phyloP scores from a whole-genome alignment of 53 echinoderm and acorn worm species.

The Zoroaster sp. region DNA sequence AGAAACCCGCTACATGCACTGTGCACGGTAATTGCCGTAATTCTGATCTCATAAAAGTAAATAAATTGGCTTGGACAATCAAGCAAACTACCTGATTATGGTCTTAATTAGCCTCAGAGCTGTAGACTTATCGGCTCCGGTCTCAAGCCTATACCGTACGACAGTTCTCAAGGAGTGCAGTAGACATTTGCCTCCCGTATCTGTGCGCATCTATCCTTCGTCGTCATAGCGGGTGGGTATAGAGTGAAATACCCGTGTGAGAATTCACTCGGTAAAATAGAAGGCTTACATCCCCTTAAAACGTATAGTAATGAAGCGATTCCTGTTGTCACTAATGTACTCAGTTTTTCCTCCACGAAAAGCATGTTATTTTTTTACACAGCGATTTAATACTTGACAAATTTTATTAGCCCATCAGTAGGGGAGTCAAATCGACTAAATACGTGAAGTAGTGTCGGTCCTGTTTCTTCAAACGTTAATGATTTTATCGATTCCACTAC shows the following conservation, averaged over 20 bases:
- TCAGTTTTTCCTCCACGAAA: not conserved
- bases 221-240: not conserved
- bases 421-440: not conserved
- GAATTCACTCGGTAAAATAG: not conserved
- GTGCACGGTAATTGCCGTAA: slow-evolving; percentile 38
- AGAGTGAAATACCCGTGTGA: not conserved
- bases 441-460: slow-evolving; percentile 36
- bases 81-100: slow-evolving; percentile 59
- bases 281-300: not conserved
- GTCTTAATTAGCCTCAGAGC: slow-evolving; percentile 36
- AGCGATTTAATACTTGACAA: slow-evolving; percentile 12
- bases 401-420: slow-evolving; percentile 33
- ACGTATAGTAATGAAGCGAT: not conserved
- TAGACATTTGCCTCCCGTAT: not conserved
- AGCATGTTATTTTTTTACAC: not conserved
- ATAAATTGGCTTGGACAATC: slow-evolving; percentile 58
- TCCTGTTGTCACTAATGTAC: not conserved
- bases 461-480: slow-evolving; percentile 44
- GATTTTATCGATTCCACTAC: slow-evolving; percentile 54
- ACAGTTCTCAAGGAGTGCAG: not conserved
- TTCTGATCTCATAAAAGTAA: slow-evolving; percentile 57
- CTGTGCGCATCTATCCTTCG: not conserved
- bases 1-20: slow-evolving; percentile 24
- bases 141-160: not conserved
- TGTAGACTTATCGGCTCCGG: slow-evolving; percentile 38